Percentiles rank a stretch among this genome's conserved stretches.
Conservation (phyloP, 1,140 invertebrate genomes). For the Sitophilus oryzae region DNA sequence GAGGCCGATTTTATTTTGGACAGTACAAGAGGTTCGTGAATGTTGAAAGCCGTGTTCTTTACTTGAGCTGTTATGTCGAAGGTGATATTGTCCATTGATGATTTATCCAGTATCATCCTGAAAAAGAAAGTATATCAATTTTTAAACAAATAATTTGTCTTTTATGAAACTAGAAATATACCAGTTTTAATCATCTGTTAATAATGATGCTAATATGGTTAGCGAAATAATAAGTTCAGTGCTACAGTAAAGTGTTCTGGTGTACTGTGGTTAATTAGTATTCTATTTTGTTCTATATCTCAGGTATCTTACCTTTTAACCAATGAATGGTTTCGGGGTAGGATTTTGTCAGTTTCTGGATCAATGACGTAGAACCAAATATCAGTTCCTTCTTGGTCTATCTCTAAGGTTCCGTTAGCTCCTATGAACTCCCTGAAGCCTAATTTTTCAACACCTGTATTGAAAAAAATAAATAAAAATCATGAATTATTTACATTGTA, state of each 20-base stretch:
- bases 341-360: slow-evolving; percentile 67
- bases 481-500: too few relatives aligned
- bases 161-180: too few relatives aligned
- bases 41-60: slow-evolving; percentile 59
- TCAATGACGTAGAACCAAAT: slow-evolving; percentile 83
- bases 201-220: too few relatives aligned
- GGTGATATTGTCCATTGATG: slow-evolving; percentile 57
- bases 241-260: too few relatives aligned
- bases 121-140: too few relatives aligned
- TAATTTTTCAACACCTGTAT: slow-evolving; percentile 72
- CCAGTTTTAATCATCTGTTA: too few relatives aligned
- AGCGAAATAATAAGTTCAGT: too few relatives aligned
- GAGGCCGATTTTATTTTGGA: slow-evolving; percentile 50
- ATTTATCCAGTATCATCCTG: slow-evolving; percentile 52
- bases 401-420: slow-evolving; percentile 67
- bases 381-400: slow-evolving; percentile 69
- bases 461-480: slow-evolving; percentile 39
- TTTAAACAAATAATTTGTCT: too few relatives aligned
- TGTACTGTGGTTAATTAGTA: too few relatives aligned
- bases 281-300: too few relatives aligned
- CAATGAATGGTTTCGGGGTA: slow-evolving; percentile 62
- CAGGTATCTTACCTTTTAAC: slow-evolving; percentile 66
- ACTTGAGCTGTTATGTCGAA: slow-evolving; percentile 59
- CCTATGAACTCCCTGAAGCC: slow-evolving; percentile 60
- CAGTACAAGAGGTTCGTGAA: slow-evolving; percentile 58